A percentile compares a stretch with the other conserved stretches of the same genome.
Evolutionary conservation across 23 tunicate genomes (phyloP).

Genomic region (Pegea sp.): DNA sequence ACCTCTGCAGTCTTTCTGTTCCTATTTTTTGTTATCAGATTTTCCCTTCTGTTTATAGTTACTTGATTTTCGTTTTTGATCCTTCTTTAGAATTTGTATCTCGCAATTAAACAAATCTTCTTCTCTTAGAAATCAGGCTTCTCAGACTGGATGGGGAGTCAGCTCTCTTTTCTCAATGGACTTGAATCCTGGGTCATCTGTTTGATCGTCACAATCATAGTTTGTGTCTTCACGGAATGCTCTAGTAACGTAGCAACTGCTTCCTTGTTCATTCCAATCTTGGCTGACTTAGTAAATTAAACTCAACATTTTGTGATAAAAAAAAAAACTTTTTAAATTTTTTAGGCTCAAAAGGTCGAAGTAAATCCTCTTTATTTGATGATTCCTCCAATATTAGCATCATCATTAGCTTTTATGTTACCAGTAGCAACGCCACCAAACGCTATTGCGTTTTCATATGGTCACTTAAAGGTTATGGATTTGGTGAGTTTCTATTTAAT

Average conservation of each 20-base stretch:
- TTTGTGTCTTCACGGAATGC: conserved; percentile 82
- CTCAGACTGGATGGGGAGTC: conserved; percentile 71
- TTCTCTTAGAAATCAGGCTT: conserved; percentile 91
- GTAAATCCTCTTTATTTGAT: conserved; percentile 58
- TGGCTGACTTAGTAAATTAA: conserved; percentile 51
- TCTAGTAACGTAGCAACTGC: conserved; percentile 88
- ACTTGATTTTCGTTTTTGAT: no score
- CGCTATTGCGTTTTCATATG: conserved; percentile 80
- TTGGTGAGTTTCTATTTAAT: conserved; percentile 15
- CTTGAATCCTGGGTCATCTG: conserved; percentile 66
- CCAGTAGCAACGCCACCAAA: conserved; percentile 89
- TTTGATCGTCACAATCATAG: conserved; percentile 57
- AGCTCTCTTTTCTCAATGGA: conserved; percentile 25
- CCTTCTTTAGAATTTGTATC: no score
- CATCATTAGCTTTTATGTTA: conserved; percentile 70
- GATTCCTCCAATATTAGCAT: conserved; percentile 46
- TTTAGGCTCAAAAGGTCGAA: conserved; percentile 33
- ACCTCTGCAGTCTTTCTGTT: no score
- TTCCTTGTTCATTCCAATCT: conserved; percentile 78
- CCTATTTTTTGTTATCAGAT: no score
- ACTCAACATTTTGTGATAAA: no score
- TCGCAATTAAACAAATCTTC: no score
- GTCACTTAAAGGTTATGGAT: conserved; percentile 53
- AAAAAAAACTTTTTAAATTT: no score
- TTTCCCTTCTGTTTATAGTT: no score